Evolutionary conservation across 1,140 invertebrate species (phyloP), one percentile per base, ranked within the genome.

Genomic region (Macrobrachium nipponense): DNA sequence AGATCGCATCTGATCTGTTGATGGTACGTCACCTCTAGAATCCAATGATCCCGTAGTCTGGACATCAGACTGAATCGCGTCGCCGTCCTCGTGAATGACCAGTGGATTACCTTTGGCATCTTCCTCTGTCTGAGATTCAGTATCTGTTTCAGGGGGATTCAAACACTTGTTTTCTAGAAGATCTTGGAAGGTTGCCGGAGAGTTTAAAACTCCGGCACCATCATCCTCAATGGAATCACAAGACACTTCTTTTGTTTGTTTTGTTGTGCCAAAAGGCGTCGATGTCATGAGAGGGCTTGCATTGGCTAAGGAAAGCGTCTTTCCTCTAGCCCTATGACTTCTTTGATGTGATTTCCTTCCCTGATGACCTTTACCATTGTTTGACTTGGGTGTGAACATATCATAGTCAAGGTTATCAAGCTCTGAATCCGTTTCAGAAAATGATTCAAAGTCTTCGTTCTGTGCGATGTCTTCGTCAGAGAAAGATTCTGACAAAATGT

Each of bases 401-500:
- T 87, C 85, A 36, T 87, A 87, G 44, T 87, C 85, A 20, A 87
- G 23, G 62, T 87, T 81, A 61, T 87, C 80, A 3, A 87, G 72
- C 27, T 87, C 85, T 4, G 79, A 87, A 43, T 87, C 85, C 8
- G 85, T 87, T 27, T 87, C 85, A 17, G 85, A 87, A 62, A 87
- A 87, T 12, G 85, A 87, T 36, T 87, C 85, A 43, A 87, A 81
- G 18, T 87, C 85, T 23, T 76, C 78, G 70, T 81, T 87, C 11
- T 81, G 79, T 12, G 61, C 27, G 23, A 87, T 87, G 58, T 87
- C 85, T 20, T 87, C 85, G 62, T 87, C 85, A n/a, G 85, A 87
- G 27, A 87, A 87, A 27, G 85, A 87, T 59, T 87, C 85, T 6
- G 85, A 87, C 17, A 82, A 20, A 12, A 23, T 51, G 15, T 60